phyloP scores from a whole-genome alignment of 2,797 vertebrate genomes.

The Staurois parvus region DNA sequence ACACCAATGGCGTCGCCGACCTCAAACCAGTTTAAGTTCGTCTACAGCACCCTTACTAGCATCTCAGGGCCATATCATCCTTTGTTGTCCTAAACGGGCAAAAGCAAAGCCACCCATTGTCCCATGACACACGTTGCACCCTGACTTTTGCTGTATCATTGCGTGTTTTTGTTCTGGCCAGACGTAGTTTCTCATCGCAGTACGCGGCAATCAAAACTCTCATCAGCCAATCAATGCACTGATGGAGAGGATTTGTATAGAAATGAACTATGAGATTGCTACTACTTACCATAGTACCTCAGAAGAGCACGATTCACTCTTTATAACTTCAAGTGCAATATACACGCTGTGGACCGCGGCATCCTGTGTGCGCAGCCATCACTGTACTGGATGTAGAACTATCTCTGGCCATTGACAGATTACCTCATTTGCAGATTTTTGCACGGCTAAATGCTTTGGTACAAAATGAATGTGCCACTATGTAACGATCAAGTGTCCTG shows the following conservation, averaged over 20 bases:
- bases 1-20: slow-evolving; percentile 68
- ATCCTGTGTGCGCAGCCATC: slow-evolving; percentile 58
- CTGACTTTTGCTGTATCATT: slow-evolving; percentile 63
- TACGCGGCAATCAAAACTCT: slow-evolving; percentile 8
- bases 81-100: slow-evolving; percentile 73
- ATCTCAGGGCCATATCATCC: slow-evolving; percentile 63
- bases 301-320: slow-evolving; percentile 48
- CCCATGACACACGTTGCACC: slow-evolving; percentile 67
- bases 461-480: slow-evolving; percentile 69
- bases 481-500: slow-evolving; percentile 48
- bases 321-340: slow-evolving; percentile 53
- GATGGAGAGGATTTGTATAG: slow-evolving; percentile 5
- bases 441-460: slow-evolving; percentile 72
- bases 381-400: slow-evolving; percentile 64
- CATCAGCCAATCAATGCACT: slow-evolving; percentile 32
- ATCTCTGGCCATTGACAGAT: slow-evolving; percentile 69
- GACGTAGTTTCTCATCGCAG: slow-evolving; percentile 66
- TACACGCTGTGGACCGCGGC: slow-evolving; percentile 15
- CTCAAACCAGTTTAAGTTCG: slow-evolving; percentile 68
- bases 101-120: slow-evolving; percentile 71
- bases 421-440: slow-evolving; percentile 76
- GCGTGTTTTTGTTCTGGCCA: slow-evolving; percentile 66
- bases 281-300: slow-evolving; percentile 57
- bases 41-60: slow-evolving; percentile 55
- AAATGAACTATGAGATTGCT: neutral